These are phyloP conservation scores for Argyrosomus japonicus DNA, from an alignment of 2,113 vertebrate species.

Conservation along the genomic window DNA sequence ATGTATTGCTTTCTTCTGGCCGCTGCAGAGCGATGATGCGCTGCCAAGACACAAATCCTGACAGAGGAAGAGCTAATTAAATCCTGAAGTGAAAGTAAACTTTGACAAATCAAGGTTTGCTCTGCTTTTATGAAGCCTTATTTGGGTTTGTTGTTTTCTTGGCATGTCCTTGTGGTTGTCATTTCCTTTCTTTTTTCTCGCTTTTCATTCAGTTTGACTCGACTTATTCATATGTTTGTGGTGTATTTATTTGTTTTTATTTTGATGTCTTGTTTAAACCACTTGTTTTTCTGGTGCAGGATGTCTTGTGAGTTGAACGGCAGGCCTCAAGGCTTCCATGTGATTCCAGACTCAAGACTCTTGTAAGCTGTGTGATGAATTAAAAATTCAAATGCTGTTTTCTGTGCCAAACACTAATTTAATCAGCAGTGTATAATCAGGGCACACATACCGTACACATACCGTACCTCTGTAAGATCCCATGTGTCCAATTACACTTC, in stretches of 20 bases:
- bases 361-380: constrained; percentile 49
- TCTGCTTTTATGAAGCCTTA: constrained; percentile 15
- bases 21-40: not conserved
- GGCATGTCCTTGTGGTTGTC: not conserved
- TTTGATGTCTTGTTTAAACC: not conserved
- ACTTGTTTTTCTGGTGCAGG: constrained; percentile 1
- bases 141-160: constrained; percentile 3
- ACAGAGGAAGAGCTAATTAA: constrained; percentile 40
- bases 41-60: constrained; percentile 48
- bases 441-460: not conserved
- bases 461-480: constrained; percentile 20
- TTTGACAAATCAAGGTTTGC: constrained; percentile 3
- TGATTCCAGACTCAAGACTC: constrained; percentile 24
- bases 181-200: not conserved
- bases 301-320: constrained; percentile 16
- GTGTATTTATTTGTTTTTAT: not conserved
- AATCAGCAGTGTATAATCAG: constrained; percentile 32
- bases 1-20: constrained; percentile 29
- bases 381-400: constrained; percentile 58
- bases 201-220: not conserved
- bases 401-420: constrained; percentile 42
- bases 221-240: not conserved
- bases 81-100: constrained; percentile 36
- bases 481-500: constrained; percentile 33
- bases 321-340: constrained; percentile 6